These are phyloP conservation scores for Cerceris ruficornis DNA, from an alignment of 2,888 invertebrate genomes.

Conservation along the genomic window DNA sequence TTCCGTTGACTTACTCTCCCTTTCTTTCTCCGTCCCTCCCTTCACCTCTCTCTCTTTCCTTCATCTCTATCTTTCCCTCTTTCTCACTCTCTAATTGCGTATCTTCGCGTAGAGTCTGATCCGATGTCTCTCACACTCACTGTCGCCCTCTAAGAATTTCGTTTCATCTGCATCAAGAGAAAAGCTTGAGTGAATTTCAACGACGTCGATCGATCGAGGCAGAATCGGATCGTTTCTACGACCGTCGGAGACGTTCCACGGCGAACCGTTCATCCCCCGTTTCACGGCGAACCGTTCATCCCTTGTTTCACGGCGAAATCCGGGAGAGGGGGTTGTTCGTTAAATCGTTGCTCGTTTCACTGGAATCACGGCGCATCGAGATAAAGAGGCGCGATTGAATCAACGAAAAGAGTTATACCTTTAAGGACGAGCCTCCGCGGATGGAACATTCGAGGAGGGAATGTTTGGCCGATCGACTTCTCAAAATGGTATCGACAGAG, in stretches of 20 bases:
- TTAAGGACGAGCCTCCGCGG: too few relatives aligned
- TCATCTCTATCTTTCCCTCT: conserved; percentile 13
- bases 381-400: too few relatives aligned
- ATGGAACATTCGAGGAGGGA: too few relatives aligned
- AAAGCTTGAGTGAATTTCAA: conserved; percentile 50
- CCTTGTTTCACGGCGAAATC: too few relatives aligned
- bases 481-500: not conserved
- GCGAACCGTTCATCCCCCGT: not conserved
- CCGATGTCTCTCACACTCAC: conserved; percentile 62
- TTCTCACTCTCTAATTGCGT: conserved; percentile 25
- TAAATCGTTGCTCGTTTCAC: not conserved
- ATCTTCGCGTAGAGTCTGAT: conserved; percentile 53
- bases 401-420: too few relatives aligned
- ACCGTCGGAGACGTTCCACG: not conserved
- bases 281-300: not conserved
- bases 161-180: conserved; percentile 64
- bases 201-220: not conserved
- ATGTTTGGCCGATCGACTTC: not conserved
- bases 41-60: conserved; percentile 10
- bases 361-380: not conserved
- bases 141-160: conserved; percentile 67
- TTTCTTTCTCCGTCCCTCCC: conserved; percentile 30
- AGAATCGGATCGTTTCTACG: not conserved
- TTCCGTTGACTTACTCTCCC: conserved; percentile 26
- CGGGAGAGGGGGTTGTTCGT: too few relatives aligned